Conservation (phyloP, 53 echinoderm and acorn worm species). For the Arbacia lixula region DNA sequence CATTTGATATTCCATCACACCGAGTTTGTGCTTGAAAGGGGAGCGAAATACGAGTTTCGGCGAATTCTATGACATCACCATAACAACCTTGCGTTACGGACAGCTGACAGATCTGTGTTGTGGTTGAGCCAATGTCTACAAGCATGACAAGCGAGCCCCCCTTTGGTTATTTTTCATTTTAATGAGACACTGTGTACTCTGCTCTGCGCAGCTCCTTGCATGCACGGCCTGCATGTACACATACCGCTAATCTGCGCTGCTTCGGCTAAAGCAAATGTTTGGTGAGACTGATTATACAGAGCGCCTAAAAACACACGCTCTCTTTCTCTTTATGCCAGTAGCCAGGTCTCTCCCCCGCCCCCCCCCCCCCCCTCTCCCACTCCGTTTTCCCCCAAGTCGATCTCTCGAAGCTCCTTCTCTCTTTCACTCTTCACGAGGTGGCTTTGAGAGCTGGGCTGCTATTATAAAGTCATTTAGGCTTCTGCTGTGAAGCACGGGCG, state of each 20-base stretch:
- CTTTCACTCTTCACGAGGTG: too few species aligned
- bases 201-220: conserved; percentile 11
- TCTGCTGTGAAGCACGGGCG: conserved; percentile 25
- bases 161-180: conserved; percentile 33
- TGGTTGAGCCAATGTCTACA: too few species aligned
- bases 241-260: conserved; percentile 53
- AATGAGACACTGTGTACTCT: conserved; percentile 34
- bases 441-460: conserved; percentile 8
- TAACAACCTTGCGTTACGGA: too few species aligned
- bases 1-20: too few species aligned
- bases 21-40: too few species aligned
- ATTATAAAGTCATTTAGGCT: conserved; percentile 57
- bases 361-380: conserved; percentile 6
- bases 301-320: conserved; percentile 48
- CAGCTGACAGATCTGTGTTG: too few species aligned
- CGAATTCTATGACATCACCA: too few species aligned
- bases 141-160: too few species aligned
- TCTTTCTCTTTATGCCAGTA: neutral
- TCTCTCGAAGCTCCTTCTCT: too few species aligned
- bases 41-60: too few species aligned
- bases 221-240: conserved; percentile 36
- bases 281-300: conserved; percentile 59
- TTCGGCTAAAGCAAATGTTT: conserved; percentile 53
- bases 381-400: neutral
- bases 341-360: neutral